Base-by-base conservation (phyloP, 1,140 invertebrate genomes). In the Scylla paramamosain region DNA sequence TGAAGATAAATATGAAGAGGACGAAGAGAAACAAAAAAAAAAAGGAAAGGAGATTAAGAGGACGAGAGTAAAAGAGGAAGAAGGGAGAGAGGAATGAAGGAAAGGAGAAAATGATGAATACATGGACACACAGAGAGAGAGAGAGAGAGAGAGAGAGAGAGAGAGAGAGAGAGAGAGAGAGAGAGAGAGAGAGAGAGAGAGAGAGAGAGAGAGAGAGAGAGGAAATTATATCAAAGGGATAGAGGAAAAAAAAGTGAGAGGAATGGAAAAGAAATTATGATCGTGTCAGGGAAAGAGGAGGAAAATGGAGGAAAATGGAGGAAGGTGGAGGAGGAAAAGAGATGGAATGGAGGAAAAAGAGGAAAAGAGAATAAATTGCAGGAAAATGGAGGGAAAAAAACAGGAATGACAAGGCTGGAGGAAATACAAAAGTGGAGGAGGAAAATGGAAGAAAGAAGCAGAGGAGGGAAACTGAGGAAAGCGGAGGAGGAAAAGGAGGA, bases 111-210 rank as follows among this genome's bases (percentile, higher is more conserved):
- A 4, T 4, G 46, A 91, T 39, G 32, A 32, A 46, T n/a, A 89
- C 28, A 45, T n/a, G 12, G 87, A 89, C 8, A 45, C 8, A 45
- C 8, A 45, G 87, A 45, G 87, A 89, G 87, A 89, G 87, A 45
- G 87, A 45, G 87, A 45, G 87, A 45, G 87, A 45, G 87, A 89
- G 87, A 89, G 87, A 39, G 32, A 31, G 84, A 29, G 32, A 39
- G 84, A 86, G 84, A 31, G 84, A 86, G 32, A 31, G 84, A 86
- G 84, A 39, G 84, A 86, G 84, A 86, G 32, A 86, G 84, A 29
- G 84, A 86, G 28, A 86, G 32, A 86, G 28, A 29, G n/a, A 20
- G 83, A 86, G n/a, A 86, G n/a, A 16, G 52, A 31, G 31, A 87
- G 14, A 32, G 31, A 45, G 12, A 86, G n/a, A 86, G n/a, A 86